Evolutionary conservation across 1,140 invertebrate species (phyloP).

Genomic region (Pentalonia nigronervosa): DNA sequence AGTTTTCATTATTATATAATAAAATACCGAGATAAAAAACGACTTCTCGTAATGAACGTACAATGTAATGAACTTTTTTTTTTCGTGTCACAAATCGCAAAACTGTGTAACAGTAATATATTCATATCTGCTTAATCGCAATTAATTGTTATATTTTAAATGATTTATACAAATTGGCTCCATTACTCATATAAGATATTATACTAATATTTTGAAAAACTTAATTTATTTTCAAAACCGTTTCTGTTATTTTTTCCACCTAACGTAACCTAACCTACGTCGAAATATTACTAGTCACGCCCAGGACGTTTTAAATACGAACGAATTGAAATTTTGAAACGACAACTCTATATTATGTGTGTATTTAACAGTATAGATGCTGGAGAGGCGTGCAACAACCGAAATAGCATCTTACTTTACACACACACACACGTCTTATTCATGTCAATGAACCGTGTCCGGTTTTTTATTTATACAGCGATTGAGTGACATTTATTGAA

Average conservation of each 20-base stretch:
- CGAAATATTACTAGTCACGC: not conserved
- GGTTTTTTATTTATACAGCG: not conserved
- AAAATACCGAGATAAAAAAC: not conserved
- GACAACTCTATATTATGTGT: not conserved
- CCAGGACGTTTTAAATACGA: not conserved
- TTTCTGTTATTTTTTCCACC: not conserved
- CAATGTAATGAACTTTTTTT: no score
- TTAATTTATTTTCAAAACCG: not conserved
- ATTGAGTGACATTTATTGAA: conserved; percentile 21
- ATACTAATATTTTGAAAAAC: not conserved
- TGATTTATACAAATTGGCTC: no score
- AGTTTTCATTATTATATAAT: not conserved
- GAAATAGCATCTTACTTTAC: not conserved
- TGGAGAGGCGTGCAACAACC: not conserved
- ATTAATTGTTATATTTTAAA: no score
- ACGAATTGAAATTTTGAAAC: not conserved
- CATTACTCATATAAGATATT: no score
- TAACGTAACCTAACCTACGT: no score
- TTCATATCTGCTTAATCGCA: not conserved
- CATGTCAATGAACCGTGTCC: not conserved
- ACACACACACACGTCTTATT: not conserved
- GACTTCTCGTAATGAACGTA: no score
- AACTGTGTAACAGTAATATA: no score
- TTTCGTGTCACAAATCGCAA: no score
- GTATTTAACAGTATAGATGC: not conserved